A percentile compares a stretch with the other conserved stretches of the same genome.
Evolutionary conservation across 2,797 vertebrate species (phyloP).

Genomic region (Brachymystax lenok): DNA sequence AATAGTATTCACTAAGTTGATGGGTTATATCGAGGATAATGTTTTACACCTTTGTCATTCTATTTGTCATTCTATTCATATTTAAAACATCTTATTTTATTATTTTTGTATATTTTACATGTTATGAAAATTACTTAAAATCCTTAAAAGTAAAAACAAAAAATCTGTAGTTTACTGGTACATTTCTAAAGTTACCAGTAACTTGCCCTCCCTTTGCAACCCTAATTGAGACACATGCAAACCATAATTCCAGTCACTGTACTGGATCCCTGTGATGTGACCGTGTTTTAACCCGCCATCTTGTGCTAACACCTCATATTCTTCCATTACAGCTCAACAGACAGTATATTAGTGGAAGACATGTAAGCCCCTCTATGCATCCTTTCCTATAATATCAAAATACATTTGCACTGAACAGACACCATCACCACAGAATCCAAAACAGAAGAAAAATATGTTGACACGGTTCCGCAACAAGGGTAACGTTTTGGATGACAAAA

Average conservation of each 20-base stretch:
- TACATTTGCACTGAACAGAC: slow-evolving; percentile 72
- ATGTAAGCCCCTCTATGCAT: slow-evolving; percentile 81
- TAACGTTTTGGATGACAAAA: slow-evolving; percentile 33
- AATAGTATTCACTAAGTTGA: too few relatives aligned
- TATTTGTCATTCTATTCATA: too few relatives aligned
- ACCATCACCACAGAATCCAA: slow-evolving; percentile 64
- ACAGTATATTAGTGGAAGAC: slow-evolving; percentile 85
- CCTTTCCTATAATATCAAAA: slow-evolving; percentile 68
- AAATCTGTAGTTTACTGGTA: too few relatives aligned
- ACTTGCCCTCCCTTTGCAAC: too few relatives aligned
- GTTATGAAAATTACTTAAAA: too few relatives aligned
- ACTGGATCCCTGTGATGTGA: slow-evolving; percentile 46
- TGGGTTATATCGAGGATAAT: too few relatives aligned
- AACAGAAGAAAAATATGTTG: slow-evolving; percentile 33
- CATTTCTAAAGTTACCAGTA: too few relatives aligned
- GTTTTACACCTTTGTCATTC: too few relatives aligned
- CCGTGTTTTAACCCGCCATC: slow-evolving; percentile 39
- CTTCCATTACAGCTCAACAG: slow-evolving; percentile 85
- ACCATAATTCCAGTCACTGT: slow-evolving; percentile 14
- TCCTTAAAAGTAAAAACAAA: too few relatives aligned
- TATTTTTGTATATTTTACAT: too few relatives aligned
- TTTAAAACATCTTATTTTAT: too few relatives aligned
- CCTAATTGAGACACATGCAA: slow-evolving; percentile 21
- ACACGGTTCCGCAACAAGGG: not conserved
- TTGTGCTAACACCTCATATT: slow-evolving; percentile 76